These are phyloP conservation scores for Onychomys arenicola DNA, from an alignment of 2,797 vertebrate genomes.

Conservation along the genomic window DNA sequence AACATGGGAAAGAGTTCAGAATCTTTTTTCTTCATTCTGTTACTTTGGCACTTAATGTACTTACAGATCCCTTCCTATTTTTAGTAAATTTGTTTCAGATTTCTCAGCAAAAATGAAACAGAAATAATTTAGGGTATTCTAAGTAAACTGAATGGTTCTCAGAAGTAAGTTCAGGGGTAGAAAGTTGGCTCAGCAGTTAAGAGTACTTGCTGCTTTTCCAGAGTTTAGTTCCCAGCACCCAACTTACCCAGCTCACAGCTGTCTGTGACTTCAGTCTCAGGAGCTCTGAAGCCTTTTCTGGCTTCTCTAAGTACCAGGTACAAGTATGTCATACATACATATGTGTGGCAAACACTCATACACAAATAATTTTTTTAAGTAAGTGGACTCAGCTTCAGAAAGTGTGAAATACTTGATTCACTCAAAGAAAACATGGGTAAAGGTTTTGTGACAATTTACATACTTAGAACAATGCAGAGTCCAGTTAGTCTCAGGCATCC, in stretches of 20 bases:
- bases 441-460: neutral
- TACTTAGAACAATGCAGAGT: neutral
- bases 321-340: too few species aligned
- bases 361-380: neutral
- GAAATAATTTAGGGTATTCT: slow-evolving; percentile 27
- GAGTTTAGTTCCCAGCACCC: neutral
- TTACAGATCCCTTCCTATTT: neutral
- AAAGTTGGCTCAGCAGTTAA: neutral
- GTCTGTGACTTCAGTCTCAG: neutral
- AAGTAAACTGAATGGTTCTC: slow-evolving; percentile 35
- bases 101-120: slow-evolving; percentile 35
- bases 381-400: neutral
- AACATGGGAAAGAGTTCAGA: neutral
- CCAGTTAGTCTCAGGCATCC: neutral
- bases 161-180: neutral
- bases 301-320: neutral
- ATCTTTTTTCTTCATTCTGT: slow-evolving; percentile 18
- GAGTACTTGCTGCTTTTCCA: neutral
- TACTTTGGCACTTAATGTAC: slow-evolving; percentile 20
- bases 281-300: neutral
- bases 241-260: neutral
- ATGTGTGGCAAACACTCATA: neutral
- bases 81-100: slow-evolving; percentile 20
- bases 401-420: neutral
- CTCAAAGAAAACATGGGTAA: neutral